Conservation (phyloP, 2,888 invertebrate genomes). For the Mylabris sibirica region DNA sequence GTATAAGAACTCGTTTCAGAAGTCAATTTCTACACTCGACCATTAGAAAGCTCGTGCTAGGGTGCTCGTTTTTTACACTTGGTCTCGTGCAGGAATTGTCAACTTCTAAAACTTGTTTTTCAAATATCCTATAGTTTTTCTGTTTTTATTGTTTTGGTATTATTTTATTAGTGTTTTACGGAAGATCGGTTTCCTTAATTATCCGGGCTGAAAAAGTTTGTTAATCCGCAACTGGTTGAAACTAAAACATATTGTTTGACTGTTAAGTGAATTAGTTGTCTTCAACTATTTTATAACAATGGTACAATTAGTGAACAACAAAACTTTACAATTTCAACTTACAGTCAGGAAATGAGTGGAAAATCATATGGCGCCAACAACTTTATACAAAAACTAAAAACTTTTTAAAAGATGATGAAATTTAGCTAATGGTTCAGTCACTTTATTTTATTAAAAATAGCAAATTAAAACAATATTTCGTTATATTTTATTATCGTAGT, state of each 20-base stretch:
- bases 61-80: too few species aligned
- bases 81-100: too few species aligned
- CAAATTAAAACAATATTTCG: neutral
- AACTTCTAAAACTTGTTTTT: too few species aligned
- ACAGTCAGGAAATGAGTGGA: neutral
- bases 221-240: too few species aligned
- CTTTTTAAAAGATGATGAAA: neutral
- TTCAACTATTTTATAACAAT: conserved; percentile 7
- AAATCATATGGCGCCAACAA: conserved; percentile 8
- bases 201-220: too few species aligned
- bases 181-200: too few species aligned
- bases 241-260: neutral
- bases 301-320: conserved; percentile 4
- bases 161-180: too few species aligned
- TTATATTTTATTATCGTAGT: neutral
- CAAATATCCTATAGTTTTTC: too few species aligned
- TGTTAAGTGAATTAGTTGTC: neutral
- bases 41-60: too few species aligned
- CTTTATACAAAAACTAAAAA: neutral
- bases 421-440: neutral
- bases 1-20: too few species aligned
- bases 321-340: neutral
- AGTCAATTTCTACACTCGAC: too few species aligned
- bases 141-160: too few species aligned
- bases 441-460: neutral